These are phyloP conservation scores for Galemys pyrenaicus DNA, from an alignment of 2,113 vertebrate genomes.

Conservation along the genomic window DNA sequence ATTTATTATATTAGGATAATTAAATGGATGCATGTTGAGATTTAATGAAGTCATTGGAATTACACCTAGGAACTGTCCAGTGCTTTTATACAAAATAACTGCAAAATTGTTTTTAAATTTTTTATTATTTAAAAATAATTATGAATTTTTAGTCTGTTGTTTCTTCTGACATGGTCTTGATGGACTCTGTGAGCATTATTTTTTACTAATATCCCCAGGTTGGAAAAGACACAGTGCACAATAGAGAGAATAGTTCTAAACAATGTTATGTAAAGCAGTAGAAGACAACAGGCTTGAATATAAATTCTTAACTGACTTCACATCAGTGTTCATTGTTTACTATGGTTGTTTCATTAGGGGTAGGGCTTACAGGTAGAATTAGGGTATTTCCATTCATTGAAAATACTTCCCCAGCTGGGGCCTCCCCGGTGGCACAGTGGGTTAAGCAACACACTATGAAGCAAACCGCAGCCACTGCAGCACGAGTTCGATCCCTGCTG, in stretches of 20 bases:
- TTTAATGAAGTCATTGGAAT: slow-evolving; percentile 42
- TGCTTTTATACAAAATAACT: background rate
- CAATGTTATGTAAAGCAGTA: rapidly evolving
- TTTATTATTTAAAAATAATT: background rate
- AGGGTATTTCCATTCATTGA: background rate
- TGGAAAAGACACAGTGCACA: background rate
- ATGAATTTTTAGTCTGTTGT: background rate
- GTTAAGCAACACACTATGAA: too few species aligned
- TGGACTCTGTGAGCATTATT: background rate
- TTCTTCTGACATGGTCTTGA: background rate
- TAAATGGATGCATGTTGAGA: slow-evolving; percentile 19
- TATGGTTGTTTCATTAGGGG: background rate
- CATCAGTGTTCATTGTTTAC: too few species aligned
- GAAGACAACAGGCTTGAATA: background rate
- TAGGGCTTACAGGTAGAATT: background rate
- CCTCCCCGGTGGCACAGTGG: too few species aligned
- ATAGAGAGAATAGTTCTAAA: background rate
- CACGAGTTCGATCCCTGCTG: too few species aligned
- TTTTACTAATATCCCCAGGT: background rate
- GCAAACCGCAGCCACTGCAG: too few species aligned
- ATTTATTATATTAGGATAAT: background rate
- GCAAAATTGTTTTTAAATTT: background rate
- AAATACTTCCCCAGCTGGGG: background rate
- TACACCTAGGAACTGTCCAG: background rate
- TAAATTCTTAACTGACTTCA: background rate